These are phyloP conservation scores for Urosaurus nigricauda DNA, from an alignment of 2,797 vertebrate species.

Conservation along the genomic window DNA sequence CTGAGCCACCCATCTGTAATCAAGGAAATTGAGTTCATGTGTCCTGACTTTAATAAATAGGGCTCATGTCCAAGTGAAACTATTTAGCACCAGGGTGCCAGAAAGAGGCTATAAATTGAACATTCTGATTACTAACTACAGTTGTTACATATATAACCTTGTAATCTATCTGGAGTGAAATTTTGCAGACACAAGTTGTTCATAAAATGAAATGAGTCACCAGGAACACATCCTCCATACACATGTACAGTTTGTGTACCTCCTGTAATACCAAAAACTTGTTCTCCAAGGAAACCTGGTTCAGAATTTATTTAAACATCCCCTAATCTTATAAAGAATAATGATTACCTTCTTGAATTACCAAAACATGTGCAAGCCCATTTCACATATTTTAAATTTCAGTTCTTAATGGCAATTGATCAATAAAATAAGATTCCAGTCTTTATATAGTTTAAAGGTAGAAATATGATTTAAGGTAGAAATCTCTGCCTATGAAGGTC, in stretches of 20 bases:
- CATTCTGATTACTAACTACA: conserved; percentile 43
- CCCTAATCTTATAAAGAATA: conserved; percentile 22
- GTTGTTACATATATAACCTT: conserved; percentile 44
- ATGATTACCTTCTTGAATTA: background rate
- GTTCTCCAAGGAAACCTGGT: conserved; percentile 32
- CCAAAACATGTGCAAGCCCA: background rate
- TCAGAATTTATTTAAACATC: conserved; percentile 38
- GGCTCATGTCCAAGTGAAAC: conserved; percentile 5
- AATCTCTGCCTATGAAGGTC: background rate
- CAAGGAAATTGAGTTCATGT: background rate
- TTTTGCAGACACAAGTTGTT: conserved; percentile 45
- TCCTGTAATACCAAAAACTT: conserved; percentile 36
- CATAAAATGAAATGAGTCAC: conserved; percentile 30
- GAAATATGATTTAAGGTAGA: conserved; percentile 16
- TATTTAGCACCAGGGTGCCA: conserved; percentile 9
- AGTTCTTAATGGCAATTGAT: conserved; percentile 15
- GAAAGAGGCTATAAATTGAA: conserved; percentile 32
- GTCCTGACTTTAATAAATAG: conserved; percentile 5
- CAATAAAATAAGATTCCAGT: conserved; percentile 29
- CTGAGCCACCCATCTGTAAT: conserved; percentile 22
- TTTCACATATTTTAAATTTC: background rate
- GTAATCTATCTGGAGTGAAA: conserved; percentile 36
- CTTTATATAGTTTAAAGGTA: background rate
- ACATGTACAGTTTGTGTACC: background rate
- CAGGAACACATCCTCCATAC: background rate